Evolutionary conservation across 2,113 vertebrate species (phyloP), one percentile per base, ranked within the genome.

Genomic region (Uropsilus gracilis): DNA sequence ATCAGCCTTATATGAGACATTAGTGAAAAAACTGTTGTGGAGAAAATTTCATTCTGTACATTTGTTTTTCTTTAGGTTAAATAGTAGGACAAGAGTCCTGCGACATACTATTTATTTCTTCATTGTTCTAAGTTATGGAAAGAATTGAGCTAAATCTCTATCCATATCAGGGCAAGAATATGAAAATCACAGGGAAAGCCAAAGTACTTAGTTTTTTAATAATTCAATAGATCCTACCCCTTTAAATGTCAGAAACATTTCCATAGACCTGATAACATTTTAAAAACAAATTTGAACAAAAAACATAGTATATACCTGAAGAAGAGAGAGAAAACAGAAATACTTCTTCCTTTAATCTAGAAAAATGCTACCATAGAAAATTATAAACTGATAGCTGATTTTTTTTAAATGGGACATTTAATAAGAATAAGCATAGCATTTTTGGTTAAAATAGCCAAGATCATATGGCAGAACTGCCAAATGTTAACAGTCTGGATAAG

Each of bases 371-470:
- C 89, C 81, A 53, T 66, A 94, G 57, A 68, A 97, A 89, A 78
- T 89, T 96, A 46, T 34, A 86, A 82, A 85, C 61, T 92, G 37
- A 1, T 90, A 82, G 34, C 73, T 94, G 75, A 73, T 87, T 96
- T 30, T 61, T 85, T 97, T 92, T 96, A 73, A 90, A 61, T 82
- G 86, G 55, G 57, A 80, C 11, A 0, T 90, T 97, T 93, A 92
- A 57, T 92, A 69, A 89, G 85, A 95, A 61, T 96, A 91, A 95
- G 68, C 94, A 94, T 87, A 64, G 83, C 44, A 63, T 94, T 88
- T 97, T 88, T 86, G 87, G 86, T 97, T 97, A 94, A 88, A 97
- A 91, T 85, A 95, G 55, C 91, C 83, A 57, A 95, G 78, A 78
- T 84, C 88, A 86, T 92, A 95, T 95, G 86, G 94, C 66, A 76